Evolutionary conservation across 2,888 invertebrate species (phyloP).

Genomic region (Oeneis ivallda): DNA sequence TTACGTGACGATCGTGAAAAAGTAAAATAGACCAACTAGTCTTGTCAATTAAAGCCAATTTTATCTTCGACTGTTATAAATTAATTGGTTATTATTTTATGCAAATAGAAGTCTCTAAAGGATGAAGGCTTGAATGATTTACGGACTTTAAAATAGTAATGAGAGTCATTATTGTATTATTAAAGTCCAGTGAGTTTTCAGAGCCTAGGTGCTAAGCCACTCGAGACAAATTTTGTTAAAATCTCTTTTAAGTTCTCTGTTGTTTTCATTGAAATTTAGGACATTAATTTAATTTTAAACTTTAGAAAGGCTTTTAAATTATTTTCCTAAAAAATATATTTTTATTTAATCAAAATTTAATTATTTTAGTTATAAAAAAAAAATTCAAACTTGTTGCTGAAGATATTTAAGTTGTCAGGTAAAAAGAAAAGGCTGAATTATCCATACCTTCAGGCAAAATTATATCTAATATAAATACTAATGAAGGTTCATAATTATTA

Average conservation of each 20-base stretch:
- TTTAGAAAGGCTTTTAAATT: background rate
- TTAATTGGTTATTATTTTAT: too few relatives aligned
- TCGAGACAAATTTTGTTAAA: conserved; percentile 5
- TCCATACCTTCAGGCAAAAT: too few relatives aligned
- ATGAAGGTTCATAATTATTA: too few relatives aligned
- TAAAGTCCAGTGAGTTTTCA: background rate
- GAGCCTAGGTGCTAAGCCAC: background rate
- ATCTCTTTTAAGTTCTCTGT: background rate
- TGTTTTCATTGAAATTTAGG: background rate
- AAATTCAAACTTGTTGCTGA: too few relatives aligned
- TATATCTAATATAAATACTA: too few relatives aligned
- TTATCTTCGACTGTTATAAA: too few relatives aligned
- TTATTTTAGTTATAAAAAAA: too few relatives aligned
- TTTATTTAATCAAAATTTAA: background rate
- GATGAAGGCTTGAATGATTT: background rate
- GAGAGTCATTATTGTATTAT: conserved; percentile 3
- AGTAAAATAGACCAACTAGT: too few relatives aligned
- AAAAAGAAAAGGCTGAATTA: too few relatives aligned
- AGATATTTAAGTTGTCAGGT: too few relatives aligned
- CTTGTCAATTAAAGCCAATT: too few relatives aligned
- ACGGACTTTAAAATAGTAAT: background rate
- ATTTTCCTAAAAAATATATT: background rate
- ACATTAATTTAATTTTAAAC: background rate
- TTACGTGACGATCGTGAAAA: too few relatives aligned
- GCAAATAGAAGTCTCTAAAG: background rate